Evolutionary conservation across 2,888 invertebrate genomes (phyloP).

Genomic region (Ichneumoninae sp.): DNA sequence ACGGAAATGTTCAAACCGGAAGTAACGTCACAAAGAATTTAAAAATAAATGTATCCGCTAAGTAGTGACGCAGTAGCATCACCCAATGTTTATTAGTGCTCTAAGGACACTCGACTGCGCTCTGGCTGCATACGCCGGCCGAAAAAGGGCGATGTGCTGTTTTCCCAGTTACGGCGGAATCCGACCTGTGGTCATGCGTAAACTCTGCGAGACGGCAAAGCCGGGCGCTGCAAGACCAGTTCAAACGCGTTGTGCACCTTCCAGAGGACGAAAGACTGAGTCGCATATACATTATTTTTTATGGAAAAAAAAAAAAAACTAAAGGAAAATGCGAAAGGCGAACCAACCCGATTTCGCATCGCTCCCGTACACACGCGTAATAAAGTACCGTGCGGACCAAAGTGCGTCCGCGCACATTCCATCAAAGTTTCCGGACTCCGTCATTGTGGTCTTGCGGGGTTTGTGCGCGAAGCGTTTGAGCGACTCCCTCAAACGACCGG

Average conservation of each 20-base stretch:
- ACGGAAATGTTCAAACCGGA: too few relatives aligned
- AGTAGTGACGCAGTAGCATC: too few relatives aligned
- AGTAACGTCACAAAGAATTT: too few relatives aligned
- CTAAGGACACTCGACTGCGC: too few relatives aligned
- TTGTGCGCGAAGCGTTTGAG: conserved; percentile 19
- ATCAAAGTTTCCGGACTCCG: conserved; percentile 38
- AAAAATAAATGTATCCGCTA: too few relatives aligned
- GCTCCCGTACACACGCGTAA: conserved; percentile 41
- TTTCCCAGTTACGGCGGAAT: too few relatives aligned
- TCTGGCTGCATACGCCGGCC: too few relatives aligned
- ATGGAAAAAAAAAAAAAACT: conserved; percentile 10
- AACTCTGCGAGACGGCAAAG: background rate
- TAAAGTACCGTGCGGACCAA: conserved; percentile 36
- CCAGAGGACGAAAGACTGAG: conserved; percentile 16
- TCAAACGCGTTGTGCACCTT: background rate
- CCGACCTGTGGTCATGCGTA: too few relatives aligned
- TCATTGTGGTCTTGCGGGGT: background rate
- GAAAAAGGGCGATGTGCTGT: too few relatives aligned
- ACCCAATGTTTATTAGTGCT: too few relatives aligned
- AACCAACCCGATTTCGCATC: conserved; percentile 25
- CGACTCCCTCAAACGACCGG: conserved; percentile 24
- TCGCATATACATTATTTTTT: background rate
- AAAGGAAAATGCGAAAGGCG: conserved; percentile 22
- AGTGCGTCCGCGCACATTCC: conserved; percentile 48
- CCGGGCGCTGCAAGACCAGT: background rate